Evolutionary conservation across 2,113 vertebrate genomes (phyloP).

Genomic region (Chionomys nivalis): DNA sequence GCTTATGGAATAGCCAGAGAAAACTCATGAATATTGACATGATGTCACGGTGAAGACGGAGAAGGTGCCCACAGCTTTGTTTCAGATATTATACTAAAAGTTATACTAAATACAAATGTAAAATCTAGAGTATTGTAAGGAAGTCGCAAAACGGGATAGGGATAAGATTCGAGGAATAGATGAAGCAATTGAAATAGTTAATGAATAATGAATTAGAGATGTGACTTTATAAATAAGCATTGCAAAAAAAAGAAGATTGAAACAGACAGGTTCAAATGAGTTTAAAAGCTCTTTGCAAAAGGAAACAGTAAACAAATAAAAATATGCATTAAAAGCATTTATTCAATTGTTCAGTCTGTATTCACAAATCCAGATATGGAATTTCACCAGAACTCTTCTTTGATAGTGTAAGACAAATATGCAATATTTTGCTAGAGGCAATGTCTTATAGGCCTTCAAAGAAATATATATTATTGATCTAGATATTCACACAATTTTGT

Average conservation of each 20-base stretch:
- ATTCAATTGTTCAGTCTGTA: background rate
- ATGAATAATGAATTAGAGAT: background rate
- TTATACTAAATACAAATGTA: background rate
- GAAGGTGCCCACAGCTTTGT: background rate
- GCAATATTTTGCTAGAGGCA: constrained; percentile 24
- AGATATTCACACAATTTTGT: background rate
- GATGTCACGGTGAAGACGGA: background rate
- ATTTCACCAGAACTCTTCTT: background rate
- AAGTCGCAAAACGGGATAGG: background rate
- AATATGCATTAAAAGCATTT: background rate
- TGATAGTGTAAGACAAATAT: background rate
- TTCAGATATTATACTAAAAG: background rate
- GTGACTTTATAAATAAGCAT: background rate
- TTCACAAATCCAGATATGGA: background rate
- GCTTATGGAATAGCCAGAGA: background rate
- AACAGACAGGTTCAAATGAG: background rate
- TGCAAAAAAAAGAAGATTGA: background rate
- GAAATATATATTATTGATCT: background rate
- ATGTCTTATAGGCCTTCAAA: background rate
- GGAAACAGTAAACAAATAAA: background rate
- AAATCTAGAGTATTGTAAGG: background rate
- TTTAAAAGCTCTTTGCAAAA: background rate
- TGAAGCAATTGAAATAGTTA: background rate
- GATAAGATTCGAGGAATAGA: background rate
- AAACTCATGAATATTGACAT: background rate